Percentiles rank a stretch among this genome's conserved stretches.
Evolutionary conservation across 2,888 invertebrate genomes (phyloP).

Genomic region (Onchidella celtica): DNA sequence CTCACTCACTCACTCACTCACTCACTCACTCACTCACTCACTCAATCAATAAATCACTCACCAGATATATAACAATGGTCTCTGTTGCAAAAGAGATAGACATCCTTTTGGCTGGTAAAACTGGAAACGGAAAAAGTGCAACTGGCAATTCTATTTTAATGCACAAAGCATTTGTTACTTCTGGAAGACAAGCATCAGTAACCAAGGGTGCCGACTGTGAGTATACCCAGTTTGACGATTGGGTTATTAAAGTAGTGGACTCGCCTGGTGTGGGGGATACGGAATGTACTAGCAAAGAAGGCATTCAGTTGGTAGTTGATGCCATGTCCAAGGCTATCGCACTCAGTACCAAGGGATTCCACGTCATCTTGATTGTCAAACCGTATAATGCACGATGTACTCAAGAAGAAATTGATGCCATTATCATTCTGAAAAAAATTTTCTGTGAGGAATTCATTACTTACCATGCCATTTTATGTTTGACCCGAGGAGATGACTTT

Average conservation of each 20-base stretch:
- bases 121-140: constrained; percentile 9
- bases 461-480: not conserved
- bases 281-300: not conserved
- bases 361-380: not conserved
- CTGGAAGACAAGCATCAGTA: not conserved
- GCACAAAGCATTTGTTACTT: not conserved
- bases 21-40: too few relatives aligned
- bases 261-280: not conserved
- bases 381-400: not conserved
- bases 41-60: too few relatives aligned
- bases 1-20: too few relatives aligned
- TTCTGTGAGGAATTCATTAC: not conserved
- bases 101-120: constrained; percentile 5
- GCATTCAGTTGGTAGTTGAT: not conserved
- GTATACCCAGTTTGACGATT: not conserved
- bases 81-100: not conserved
- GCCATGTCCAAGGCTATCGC: not conserved
- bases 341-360: not conserved
- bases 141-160: not conserved
- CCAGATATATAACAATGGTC: too few relatives aligned
- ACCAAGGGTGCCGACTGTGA: not conserved
- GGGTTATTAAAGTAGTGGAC: not conserved
- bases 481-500: not conserved
- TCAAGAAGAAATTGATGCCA: not conserved
- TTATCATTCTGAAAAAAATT: not conserved